Conservation (phyloP, 2,888 invertebrate genomes). For the Mesochorus sp. region DNA sequence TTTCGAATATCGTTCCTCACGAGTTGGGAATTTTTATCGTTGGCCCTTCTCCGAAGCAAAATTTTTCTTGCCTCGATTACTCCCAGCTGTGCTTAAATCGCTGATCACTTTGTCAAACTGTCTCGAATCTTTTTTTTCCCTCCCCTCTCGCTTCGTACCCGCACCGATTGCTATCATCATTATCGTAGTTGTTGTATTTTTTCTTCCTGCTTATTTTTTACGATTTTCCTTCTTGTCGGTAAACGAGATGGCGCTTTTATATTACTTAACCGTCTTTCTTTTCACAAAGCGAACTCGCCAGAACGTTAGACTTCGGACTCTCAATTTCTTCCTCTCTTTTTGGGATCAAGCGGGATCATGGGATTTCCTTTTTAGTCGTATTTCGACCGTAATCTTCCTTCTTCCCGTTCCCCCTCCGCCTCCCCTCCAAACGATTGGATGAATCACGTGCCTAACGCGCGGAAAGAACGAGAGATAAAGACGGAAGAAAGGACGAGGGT, state of each 20-base stretch:
- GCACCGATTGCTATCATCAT: neutral
- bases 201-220: slow-evolving; percentile 60
- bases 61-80: neutral
- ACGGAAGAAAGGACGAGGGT: slow-evolving; percentile 45
- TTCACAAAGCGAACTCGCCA: slow-evolving; percentile 5
- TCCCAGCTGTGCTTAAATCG: neutral
- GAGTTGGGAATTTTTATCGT: neutral
- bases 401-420: slow-evolving; percentile 67
- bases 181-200: too few species aligned
- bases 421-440: slow-evolving; percentile 59
- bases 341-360: slow-evolving; percentile 75
- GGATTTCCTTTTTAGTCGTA: slow-evolving; percentile 73
- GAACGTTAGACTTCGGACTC: slow-evolving; percentile 14
- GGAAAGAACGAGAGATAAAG: neutral
- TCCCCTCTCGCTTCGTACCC: slow-evolving; percentile 19
- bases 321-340: slow-evolving; percentile 23
- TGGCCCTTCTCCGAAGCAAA: too few species aligned
- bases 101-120: neutral
- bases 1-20: neutral
- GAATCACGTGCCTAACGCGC: slow-evolving; percentile 57
- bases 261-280: slow-evolving; percentile 7
- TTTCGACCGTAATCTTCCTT: slow-evolving; percentile 77
- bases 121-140: slow-evolving; percentile 15
- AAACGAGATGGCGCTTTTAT: neutral
- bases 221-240: neutral